phyloP scores from a whole-genome alignment of 2,113 vertebrate genomes.

The Pandion haliaetus region DNA sequence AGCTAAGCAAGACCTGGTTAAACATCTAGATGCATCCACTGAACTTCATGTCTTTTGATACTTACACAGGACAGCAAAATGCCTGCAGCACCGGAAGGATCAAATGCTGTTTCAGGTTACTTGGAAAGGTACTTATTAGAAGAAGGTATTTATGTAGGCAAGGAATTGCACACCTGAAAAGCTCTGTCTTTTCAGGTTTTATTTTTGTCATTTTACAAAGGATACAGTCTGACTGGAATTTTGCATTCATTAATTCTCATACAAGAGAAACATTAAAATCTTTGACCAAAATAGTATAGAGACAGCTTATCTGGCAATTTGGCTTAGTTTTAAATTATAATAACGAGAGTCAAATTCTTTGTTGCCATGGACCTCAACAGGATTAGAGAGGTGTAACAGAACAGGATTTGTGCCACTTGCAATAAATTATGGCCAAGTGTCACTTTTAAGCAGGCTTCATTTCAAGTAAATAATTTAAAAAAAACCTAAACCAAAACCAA shows the following conservation, averaged over 20 bases:
- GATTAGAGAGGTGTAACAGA: background rate
- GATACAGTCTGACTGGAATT: background rate
- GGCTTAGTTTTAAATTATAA: background rate
- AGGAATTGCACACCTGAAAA: background rate
- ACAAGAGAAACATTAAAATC: background rate
- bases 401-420: background rate
- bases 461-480: background rate
- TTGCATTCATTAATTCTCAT: background rate
- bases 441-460: background rate
- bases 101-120: background rate
- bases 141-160: background rate
- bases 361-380: background rate
- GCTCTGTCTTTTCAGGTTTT: background rate
- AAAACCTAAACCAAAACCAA: background rate
- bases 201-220: background rate
- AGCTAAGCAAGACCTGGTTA: background rate
- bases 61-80: background rate
- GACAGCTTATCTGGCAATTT: background rate
- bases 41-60: background rate
- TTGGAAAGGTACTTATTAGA: background rate
- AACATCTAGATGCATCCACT: background rate
- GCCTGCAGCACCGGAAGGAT: background rate
- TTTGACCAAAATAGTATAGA: background rate
- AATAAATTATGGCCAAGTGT: background rate
- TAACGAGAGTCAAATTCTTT: background rate